These are phyloP conservation scores for Brachionus asplanchnoidis DNA, from an alignment of 1,140 invertebrate species.

Conservation along the genomic window DNA sequence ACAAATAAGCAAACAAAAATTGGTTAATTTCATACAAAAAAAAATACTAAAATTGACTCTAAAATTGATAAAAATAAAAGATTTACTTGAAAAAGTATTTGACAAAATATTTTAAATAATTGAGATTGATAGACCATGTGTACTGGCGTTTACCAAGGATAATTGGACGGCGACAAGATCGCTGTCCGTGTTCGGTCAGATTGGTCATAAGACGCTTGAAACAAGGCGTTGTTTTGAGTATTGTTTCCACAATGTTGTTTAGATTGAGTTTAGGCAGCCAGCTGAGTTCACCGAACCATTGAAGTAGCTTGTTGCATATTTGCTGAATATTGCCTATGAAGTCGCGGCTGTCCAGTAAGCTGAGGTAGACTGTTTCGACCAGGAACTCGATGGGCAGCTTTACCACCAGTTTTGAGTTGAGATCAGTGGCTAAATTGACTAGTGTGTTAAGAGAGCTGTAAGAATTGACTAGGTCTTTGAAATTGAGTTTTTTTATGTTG, in stretches of 20 bases:
- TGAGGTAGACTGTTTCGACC: not conserved
- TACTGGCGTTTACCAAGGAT: conserved; percentile 18
- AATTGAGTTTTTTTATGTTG: not conserved
- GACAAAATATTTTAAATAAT: conserved; percentile 6
- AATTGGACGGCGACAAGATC: not conserved
- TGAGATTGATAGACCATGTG: not conserved
- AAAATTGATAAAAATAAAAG: too few species aligned
- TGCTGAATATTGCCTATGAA: conserved; percentile 13
- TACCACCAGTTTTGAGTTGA: not conserved
- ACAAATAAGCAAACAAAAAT: too few species aligned
- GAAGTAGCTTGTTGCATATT: not conserved
- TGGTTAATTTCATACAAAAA: too few species aligned
- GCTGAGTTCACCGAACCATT: not conserved
- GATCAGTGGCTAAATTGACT: not conserved
- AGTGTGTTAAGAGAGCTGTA: not conserved
- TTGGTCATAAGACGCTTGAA: not conserved
- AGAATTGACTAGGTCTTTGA: not conserved
- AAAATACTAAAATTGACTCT: too few species aligned
- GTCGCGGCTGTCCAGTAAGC: not conserved
- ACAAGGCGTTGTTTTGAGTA: conserved; percentile 1
- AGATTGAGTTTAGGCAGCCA: not conserved
- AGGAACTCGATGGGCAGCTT: not conserved
- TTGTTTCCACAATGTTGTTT: not conserved
- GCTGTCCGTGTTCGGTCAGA: not conserved
- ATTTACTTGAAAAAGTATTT: conserved; percentile 23